These are phyloP conservation scores for Nansenia antarctica DNA, from an alignment of 2,113 vertebrate species.

Conservation along the genomic window DNA sequence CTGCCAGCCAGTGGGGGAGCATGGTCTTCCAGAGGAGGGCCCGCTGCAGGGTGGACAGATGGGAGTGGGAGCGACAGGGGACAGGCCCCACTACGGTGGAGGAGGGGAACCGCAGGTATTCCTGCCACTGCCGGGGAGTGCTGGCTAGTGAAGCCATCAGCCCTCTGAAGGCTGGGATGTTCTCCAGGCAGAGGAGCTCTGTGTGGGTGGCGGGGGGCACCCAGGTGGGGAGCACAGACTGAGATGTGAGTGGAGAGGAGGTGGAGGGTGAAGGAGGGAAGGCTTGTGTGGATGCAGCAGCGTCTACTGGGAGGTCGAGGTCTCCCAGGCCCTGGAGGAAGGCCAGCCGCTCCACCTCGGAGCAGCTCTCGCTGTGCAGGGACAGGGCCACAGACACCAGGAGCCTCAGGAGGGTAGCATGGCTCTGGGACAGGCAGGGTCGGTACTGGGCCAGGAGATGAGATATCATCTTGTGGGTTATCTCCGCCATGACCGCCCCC, in stretches of 20 bases:
- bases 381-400: slow-evolving; percentile 73
- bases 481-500: slow-evolving; percentile 51
- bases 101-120: slow-evolving; percentile 76
- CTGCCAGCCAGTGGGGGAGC: slow-evolving; percentile 62
- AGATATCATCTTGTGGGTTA: slow-evolving; percentile 61
- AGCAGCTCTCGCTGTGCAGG: slow-evolving; percentile 51
- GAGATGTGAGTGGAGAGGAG: background rate
- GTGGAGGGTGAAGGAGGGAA: background rate
- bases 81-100: slow-evolving; percentile 70
- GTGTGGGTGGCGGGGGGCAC: slow-evolving; percentile 58
- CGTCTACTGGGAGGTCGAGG: background rate
- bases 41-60: slow-evolving; percentile 78
- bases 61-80: slow-evolving; percentile 67
- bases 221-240: slow-evolving; percentile 67
- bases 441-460: slow-evolving; percentile 67
- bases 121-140: slow-evolving; percentile 74
- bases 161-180: slow-evolving; percentile 71
- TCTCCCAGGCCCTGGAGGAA: slow-evolving; percentile 73
- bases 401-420: slow-evolving; percentile 65
- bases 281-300: background rate
- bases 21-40: slow-evolving; percentile 83
- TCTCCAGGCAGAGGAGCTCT: slow-evolving; percentile 72
- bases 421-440: slow-evolving; percentile 63
- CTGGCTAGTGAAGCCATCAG: slow-evolving; percentile 70
- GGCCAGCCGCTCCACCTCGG: slow-evolving; percentile 66